A percentile compares a stretch with the other conserved stretches of the same genome.
phyloP scores from a whole-genome alignment of 2,888 invertebrate species.

The Gonocerus acuteangulatus region DNA sequence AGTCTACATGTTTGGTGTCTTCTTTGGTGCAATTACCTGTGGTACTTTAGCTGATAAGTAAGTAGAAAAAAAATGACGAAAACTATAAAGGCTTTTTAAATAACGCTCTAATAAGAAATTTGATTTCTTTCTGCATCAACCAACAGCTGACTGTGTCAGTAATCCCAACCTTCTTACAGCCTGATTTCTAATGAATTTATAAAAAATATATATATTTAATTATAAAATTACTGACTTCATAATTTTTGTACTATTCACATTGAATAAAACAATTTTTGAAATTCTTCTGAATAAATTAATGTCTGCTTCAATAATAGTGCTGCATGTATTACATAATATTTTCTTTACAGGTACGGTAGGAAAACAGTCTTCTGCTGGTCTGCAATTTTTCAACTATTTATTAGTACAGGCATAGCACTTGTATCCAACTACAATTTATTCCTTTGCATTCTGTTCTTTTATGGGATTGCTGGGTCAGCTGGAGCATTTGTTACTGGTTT shows the following conservation, averaged over 20 bases:
- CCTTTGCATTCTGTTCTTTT: slow-evolving; percentile 57
- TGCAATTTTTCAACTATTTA: slow-evolving; percentile 60
- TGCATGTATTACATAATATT: too few species aligned
- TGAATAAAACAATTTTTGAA: too few species aligned
- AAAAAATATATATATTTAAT: too few species aligned
- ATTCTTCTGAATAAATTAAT: too few species aligned
- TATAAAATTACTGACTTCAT: too few species aligned
- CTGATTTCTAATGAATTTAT: too few species aligned
- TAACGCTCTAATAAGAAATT: too few species aligned
- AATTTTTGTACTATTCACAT: too few species aligned
- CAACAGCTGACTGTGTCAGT: not conserved
- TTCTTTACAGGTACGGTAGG: slow-evolving; percentile 52
- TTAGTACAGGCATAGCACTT: slow-evolving; percentile 67
- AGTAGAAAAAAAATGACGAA: slow-evolving; percentile 27
- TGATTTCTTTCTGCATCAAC: not conserved
- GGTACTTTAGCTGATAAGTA: slow-evolving; percentile 70
- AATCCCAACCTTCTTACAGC: too few species aligned
- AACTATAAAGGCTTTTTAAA: slow-evolving; percentile 16
- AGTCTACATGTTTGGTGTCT: slow-evolving; percentile 73
- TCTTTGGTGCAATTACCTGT: slow-evolving; percentile 66
- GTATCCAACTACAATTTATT: slow-evolving; percentile 69
- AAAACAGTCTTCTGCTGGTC: slow-evolving; percentile 73
- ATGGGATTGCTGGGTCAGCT: slow-evolving; percentile 76
- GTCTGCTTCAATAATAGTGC: too few species aligned
- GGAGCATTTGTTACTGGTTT: slow-evolving; percentile 60